Evolutionary conservation across 2,888 invertebrate species (phyloP), one percentile per base, ranked within the genome.

Genomic region (Hermaeophaga mercurialis): DNA sequence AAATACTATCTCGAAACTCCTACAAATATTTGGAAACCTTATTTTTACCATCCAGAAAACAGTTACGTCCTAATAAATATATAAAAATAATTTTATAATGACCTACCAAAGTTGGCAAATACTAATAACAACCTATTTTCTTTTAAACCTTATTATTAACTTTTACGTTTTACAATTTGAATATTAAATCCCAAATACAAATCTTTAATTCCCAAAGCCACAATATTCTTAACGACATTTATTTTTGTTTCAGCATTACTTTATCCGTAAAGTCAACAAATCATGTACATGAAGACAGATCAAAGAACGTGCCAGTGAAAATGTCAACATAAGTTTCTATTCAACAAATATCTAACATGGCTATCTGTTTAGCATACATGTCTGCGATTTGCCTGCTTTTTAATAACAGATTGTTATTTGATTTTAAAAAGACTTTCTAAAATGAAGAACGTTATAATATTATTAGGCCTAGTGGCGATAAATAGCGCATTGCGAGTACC

Each of bases 371-470:
- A 44, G 12, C 34, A 17, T 15, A 33, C 31, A 9, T 3, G 22
- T 34, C 43, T 43, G 52, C 34, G 43, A 52, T 52, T 44, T n/a
- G 26, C 34, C n/a, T 14, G 22, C 43, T 22, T 34, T 44, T 52
- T 17, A 33, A 41, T n/a, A 15, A 26, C 2, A 24, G 12, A 47
- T 19, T 7, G 15, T 15, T 36, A 33, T 17, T 24, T n/a, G 9
- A 50, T 9, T 12, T 24, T 5, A 14, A 34, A 54, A 45, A 63
- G 45, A 59, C 62, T 64, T 66, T 59, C 59, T 59, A 67, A 66
- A 61, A 68, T 67, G 68, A 62, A 64, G 60, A 50, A 54, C 26
- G 57, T 63, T 31, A 38, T 64, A 52, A 54, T 64, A 52, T 49
- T 67, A 41, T 9, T 58, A 3, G 46, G 58, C 56, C 44, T 60